phyloP scores from a whole-genome alignment of 2,888 invertebrate species.

The Cosmorhoe ocellata region DNA sequence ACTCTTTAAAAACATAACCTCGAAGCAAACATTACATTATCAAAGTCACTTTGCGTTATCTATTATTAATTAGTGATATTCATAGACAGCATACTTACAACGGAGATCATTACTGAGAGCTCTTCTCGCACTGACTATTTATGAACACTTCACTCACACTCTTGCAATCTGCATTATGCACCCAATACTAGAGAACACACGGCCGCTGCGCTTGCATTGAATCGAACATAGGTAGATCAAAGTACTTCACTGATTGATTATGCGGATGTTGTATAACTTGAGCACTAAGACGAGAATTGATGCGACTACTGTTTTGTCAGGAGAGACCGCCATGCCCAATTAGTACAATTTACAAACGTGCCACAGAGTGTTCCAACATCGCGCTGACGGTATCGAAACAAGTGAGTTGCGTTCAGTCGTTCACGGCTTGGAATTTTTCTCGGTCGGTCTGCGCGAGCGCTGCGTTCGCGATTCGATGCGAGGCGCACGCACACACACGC shows the following conservation, averaged over 20 bases:
- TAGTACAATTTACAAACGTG: constrained; percentile 77
- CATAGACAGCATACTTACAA: constrained; percentile 66
- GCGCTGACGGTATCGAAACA: constrained; percentile 76
- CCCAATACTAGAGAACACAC: constrained; percentile 59
- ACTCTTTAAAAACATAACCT: constrained; percentile 69
- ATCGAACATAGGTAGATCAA: constrained; percentile 48
- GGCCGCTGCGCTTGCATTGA: constrained; percentile 55
- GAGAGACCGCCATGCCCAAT: constrained; percentile 75
- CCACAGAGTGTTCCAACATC: constrained; percentile 70
- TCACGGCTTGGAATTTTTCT: constrained; percentile 75
- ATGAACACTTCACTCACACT: constrained; percentile 76
- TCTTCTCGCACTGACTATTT: constrained; percentile 74
- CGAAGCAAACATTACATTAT: constrained; percentile 64
- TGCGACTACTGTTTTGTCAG: constrained; percentile 70
- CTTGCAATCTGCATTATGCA: constrained; percentile 69
- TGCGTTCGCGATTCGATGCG: constrained; percentile 72
- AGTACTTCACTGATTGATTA: constrained; percentile 59
- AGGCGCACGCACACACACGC: constrained; percentile 51
- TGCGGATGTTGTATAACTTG: constrained; percentile 59
- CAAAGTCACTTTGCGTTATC: constrained; percentile 39
- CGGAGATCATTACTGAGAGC: constrained; percentile 68
- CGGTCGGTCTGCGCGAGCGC: constrained; percentile 61
- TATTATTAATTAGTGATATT: constrained; percentile 43
- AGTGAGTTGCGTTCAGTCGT: constrained; percentile 76
- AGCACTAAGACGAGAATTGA: constrained; percentile 62